Evolutionary conservation across 2,797 vertebrate genomes (phyloP).

Genomic region (Urosaurus nigricauda): DNA sequence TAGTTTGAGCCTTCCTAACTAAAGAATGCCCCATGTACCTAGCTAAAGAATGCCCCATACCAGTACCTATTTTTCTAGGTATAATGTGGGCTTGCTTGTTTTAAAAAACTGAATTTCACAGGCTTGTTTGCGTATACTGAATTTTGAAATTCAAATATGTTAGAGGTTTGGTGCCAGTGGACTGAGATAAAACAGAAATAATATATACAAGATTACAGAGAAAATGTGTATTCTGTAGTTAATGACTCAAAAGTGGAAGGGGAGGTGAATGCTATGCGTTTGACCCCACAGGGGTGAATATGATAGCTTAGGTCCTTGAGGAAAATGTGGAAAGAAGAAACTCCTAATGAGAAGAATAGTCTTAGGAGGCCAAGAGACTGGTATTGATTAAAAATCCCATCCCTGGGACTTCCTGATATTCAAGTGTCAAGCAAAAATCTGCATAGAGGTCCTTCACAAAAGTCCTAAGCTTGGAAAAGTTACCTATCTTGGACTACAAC

Average conservation of each 20-base stretch:
- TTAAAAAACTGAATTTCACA: slow-evolving; percentile 20
- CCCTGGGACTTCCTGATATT: neutral
- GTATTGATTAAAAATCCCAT: neutral
- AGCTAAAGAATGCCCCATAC: neutral
- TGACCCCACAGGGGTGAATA: neutral
- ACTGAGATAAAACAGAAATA: neutral
- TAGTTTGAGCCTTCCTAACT: neutral
- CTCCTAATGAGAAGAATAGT: neutral
- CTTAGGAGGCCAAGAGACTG: neutral
- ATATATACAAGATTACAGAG: neutral
- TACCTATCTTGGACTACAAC: neutral
- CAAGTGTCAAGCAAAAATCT: neutral
- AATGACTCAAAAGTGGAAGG: neutral
- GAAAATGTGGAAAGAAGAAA: neutral
- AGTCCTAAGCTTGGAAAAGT: neutral
- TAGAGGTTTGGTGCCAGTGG: neutral
- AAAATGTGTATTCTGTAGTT: neutral
- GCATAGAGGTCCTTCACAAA: no score
- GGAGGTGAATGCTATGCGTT: neutral
- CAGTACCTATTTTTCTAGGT: no score
- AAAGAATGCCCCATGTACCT: neutral
- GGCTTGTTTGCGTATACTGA: neutral
- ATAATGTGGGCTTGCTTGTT: neutral
- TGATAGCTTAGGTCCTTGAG: neutral
- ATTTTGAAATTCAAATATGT: slow-evolving; percentile 3